Conservation (phyloP, 2,888 invertebrate genomes). For the Drosophila buzzatii region DNA sequence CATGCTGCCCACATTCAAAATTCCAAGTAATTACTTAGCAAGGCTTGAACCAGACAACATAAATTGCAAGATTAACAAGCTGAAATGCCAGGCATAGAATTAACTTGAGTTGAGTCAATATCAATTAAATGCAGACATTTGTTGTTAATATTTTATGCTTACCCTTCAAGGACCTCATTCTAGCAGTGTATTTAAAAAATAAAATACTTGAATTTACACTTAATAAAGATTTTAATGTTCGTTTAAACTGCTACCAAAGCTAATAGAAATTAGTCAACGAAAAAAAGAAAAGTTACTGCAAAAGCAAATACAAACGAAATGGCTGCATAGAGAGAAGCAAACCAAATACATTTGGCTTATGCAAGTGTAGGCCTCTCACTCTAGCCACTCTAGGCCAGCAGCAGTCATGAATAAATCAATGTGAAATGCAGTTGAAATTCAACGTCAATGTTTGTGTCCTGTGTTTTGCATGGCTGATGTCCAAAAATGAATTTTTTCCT, state of each 20-base stretch:
- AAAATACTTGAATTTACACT: too few species aligned
- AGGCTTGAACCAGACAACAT: background rate
- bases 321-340: slow-evolving; percentile 7
- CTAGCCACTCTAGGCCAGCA: background rate
- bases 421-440: slow-evolving; percentile 39
- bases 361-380: background rate
- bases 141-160: background rate
- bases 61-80: background rate
- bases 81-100: background rate
- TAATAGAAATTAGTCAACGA: slow-evolving; percentile 41
- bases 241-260: slow-evolving; percentile 11
- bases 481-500: slow-evolving; percentile 48
- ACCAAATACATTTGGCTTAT: slow-evolving; percentile 19
- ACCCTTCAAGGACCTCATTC: background rate
- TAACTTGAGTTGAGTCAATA: background rate
- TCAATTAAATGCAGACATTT: background rate
- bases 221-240: slow-evolving; percentile 32
- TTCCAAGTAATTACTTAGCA: background rate
- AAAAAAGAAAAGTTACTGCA: slow-evolving; percentile 1
- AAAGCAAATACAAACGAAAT: slow-evolving; percentile 24
- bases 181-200: background rate
- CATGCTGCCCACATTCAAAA: background rate
- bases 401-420: slow-evolving; percentile 56
- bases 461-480: slow-evolving; percentile 52
- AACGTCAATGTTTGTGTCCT: slow-evolving; percentile 34